Evolutionary conservation across 2,113 vertebrate genomes (phyloP).

Genomic region (Chiloscyllium plagiosum): DNA sequence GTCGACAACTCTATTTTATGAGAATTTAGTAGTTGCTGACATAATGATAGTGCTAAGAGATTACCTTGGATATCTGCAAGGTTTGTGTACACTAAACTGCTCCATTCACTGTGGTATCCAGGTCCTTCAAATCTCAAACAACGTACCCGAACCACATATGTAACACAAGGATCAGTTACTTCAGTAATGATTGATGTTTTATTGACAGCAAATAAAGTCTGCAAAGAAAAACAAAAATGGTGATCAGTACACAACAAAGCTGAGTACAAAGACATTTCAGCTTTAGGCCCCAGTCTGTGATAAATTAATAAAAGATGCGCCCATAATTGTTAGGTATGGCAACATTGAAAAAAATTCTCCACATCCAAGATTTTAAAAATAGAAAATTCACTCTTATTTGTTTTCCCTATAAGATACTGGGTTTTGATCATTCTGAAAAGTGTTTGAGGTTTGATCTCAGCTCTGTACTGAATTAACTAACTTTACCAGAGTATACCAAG

Average conservation of each 20-base stretch:
- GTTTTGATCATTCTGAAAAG: not conserved
- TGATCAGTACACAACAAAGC: not conserved
- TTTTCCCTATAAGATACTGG: not conserved
- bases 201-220: conserved; percentile 48
- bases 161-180: conserved; percentile 59
- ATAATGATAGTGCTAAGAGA: not conserved
- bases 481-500: not conserved
- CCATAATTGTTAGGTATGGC: not conserved
- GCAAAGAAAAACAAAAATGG: conserved; percentile 25
- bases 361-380: not conserved
- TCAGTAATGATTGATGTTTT: conserved; percentile 41
- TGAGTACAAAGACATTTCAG: not conserved
- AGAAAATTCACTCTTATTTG: not conserved
- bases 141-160: conserved; percentile 66
- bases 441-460: too few species aligned
- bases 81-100: conserved; percentile 50
- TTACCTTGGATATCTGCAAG: conserved; percentile 71
- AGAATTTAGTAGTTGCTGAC: not conserved
- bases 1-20: not conserved
- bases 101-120: conserved; percentile 85
- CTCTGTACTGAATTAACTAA: not conserved
- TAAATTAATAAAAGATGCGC: not conserved
- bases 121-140: conserved; percentile 56
- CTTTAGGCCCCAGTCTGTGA: not conserved
- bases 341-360: not conserved